These are phyloP conservation scores for Dendrolimus pini DNA, from an alignment of 2,888 invertebrate genomes.

Conservation along the genomic window DNA sequence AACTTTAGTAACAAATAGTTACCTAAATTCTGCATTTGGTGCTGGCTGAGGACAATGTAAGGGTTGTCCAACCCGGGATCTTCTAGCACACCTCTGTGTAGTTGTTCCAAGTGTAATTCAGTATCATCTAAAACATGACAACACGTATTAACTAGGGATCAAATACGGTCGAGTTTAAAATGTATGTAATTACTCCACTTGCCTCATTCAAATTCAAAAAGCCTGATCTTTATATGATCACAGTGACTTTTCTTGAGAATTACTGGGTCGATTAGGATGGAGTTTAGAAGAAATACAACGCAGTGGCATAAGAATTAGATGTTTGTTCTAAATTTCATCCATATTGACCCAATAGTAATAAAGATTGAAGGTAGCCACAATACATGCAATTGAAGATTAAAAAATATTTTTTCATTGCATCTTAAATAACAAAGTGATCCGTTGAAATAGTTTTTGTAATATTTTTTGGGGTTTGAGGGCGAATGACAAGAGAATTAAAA, in stretches of 20 bases:
- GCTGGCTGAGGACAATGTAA: slow-evolving; percentile 64
- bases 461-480: too few species aligned
- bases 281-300: too few species aligned
- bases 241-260: too few species aligned
- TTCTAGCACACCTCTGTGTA: slow-evolving; percentile 56
- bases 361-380: too few species aligned
- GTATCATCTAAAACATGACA: slow-evolving; percentile 37
- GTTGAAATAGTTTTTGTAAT: too few species aligned
- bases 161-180: not conserved
- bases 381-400: too few species aligned
- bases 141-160: not conserved
- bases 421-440: too few species aligned
- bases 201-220: slow-evolving; percentile 6
- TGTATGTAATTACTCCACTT: not conserved
- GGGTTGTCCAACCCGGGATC: slow-evolving; percentile 49
- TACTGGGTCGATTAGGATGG: too few species aligned
- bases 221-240: not conserved
- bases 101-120: slow-evolving; percentile 54
- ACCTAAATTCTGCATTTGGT: slow-evolving; percentile 71
- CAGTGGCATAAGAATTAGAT: too few species aligned
- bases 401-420: too few species aligned
- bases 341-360: too few species aligned
- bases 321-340: too few species aligned
- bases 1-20: slow-evolving; percentile 9
- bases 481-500: not conserved